Evolutionary conservation across 2,888 invertebrate species (phyloP).

Genomic region (Tuta absoluta): DNA sequence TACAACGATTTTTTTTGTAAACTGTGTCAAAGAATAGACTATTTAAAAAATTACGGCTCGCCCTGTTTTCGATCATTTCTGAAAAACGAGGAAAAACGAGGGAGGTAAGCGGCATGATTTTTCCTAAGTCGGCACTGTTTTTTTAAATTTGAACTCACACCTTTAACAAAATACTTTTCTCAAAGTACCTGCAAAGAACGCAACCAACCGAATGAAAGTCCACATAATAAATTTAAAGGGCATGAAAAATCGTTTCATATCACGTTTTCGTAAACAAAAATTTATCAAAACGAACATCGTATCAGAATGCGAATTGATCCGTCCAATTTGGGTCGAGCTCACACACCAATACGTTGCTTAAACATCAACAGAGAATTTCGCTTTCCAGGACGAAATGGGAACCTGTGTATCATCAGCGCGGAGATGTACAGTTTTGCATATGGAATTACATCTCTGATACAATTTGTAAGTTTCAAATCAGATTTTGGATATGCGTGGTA

Average conservation of each 20-base stretch:
- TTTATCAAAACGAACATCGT: background rate
- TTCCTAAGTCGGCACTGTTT: no score
- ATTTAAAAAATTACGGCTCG: no score
- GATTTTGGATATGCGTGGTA: conserved; percentile 1
- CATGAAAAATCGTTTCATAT: background rate
- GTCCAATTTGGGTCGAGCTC: conserved; percentile 7
- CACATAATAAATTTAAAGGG: no score
- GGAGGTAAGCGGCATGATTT: no score
- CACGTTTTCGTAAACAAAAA: background rate
- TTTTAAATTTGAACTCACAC: no score
- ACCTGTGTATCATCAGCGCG: conserved; percentile 1
- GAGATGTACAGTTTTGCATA: conserved; percentile 8
- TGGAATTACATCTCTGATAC: conserved; percentile 6
- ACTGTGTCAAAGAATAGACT: background rate
- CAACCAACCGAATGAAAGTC: no score
- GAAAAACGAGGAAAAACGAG: no score
- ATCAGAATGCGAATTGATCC: background rate
- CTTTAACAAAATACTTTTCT: no score
- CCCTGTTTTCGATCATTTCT: no score
- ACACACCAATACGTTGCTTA: conserved; percentile 3
- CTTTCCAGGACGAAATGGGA: background rate
- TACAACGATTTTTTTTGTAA: background rate
- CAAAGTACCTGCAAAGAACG: no score
- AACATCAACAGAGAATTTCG: conserved; percentile 13
- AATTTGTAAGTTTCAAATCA: conserved; percentile 16